Conservation (phyloP, 2,888 invertebrate species). For the Zele albiditarsus region DNA sequence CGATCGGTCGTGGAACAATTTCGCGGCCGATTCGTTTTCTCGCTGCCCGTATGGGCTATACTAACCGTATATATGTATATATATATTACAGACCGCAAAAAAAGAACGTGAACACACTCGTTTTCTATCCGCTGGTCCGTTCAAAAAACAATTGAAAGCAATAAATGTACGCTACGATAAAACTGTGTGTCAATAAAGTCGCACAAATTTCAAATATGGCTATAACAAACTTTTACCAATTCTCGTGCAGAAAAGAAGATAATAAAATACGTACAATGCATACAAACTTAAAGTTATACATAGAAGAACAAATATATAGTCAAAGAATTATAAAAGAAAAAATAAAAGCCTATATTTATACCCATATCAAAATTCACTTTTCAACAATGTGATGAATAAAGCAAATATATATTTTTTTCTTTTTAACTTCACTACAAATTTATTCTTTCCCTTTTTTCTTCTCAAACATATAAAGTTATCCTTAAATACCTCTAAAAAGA, state of each 20-base stretch:
- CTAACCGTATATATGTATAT: not conserved
- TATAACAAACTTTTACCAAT: conserved; percentile 20
- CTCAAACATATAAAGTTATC: not conserved
- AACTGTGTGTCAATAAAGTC: conserved; percentile 24
- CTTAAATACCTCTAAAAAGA: not conserved
- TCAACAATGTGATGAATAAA: not conserved
- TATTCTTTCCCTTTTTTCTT: not conserved
- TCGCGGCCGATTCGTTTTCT: conserved; percentile 28
- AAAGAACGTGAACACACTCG: not conserved
- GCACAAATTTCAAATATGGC: conserved; percentile 7
- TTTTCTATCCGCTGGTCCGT: conserved; percentile 3
- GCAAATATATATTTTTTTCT: not conserved
- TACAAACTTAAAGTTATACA: conserved; percentile 4
- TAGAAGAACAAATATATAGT: not conserved
- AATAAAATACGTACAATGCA: conserved; percentile 6
- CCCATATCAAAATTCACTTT: conserved; percentile 5
- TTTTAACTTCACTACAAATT: not conserved
- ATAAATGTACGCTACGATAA: conserved; percentile 23
- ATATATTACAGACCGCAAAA: not conserved
- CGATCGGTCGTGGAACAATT: conserved; percentile 28
- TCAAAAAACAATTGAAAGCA: conserved; percentile 19
- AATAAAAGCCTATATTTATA: not conserved
- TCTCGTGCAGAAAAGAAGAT: not conserved
- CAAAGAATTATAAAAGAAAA: not conserved
- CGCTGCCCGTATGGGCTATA: not conserved